These are phyloP conservation scores for Eupristina koningsbergeri DNA, from an alignment of 1,140 invertebrate species.

Conservation along the genomic window DNA sequence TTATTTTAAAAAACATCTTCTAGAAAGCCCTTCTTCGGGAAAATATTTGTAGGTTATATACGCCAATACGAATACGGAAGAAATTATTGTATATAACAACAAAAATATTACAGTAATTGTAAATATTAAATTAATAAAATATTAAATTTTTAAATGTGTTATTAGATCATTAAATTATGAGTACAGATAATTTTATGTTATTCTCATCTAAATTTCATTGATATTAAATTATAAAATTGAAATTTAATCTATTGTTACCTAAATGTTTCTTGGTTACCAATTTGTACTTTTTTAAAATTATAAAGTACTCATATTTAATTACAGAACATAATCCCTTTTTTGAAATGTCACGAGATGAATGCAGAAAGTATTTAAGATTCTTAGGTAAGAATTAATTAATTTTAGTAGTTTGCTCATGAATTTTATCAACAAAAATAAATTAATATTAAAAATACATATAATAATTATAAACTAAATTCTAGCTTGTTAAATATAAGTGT, in stretches of 20 bases:
- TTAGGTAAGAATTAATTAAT: constrained; percentile 77
- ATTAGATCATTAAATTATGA: constrained; percentile 3
- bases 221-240: constrained; percentile 8
- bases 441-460: neutral
- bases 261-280: neutral
- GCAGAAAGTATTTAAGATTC: constrained; percentile 86
- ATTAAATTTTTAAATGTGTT: neutral
- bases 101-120: neutral
- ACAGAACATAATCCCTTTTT: constrained; percentile 3
- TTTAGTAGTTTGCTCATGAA: neutral
- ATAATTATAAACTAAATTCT: neutral
- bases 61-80: neutral
- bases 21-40: neutral
- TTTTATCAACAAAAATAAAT: neutral
- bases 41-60: neutral
- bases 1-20: neutral
- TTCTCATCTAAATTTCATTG: neutral
- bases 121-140: neutral
- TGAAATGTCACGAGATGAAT: constrained; percentile 88
- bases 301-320: constrained; percentile 1
- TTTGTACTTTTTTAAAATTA: neutral
- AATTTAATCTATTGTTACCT: constrained; percentile 17
- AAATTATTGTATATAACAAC: constrained; percentile 7
- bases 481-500: neutral
- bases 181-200: neutral